Base-by-base conservation (phyloP, 2,888 invertebrate genomes). In the Clostera curtula region DNA sequence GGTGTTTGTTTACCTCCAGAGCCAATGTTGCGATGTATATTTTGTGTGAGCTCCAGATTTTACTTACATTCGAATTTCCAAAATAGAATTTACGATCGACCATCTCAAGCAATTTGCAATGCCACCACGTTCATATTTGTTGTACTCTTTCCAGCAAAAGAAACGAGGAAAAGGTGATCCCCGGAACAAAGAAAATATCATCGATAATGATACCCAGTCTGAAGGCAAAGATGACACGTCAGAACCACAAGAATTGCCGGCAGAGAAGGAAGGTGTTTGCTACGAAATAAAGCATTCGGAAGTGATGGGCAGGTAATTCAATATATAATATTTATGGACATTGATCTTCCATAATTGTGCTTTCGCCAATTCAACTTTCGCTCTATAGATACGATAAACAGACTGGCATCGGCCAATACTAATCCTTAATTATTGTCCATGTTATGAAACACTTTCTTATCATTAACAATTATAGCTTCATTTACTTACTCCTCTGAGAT, bases 211-310 rank as follows among this genome's bases (percentile, higher is more conserved):
- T 1, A 49, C 48, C 6, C 52, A 56, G 8, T 30, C 29, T 16
- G 47, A 52, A 7, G 60, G 46, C 1, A 48, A 48, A 19, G 36
- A 47, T 12, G 55, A 52, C n/a, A 45, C 40, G n/a, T n/a, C n/a
- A n/a, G n/a, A n/a, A n/a, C n/a, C n/a, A n/a, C n/a, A n/a, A n/a
- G n/a, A n/a, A n/a, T n/a, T n/a, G n/a, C 87, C 43, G 87, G 90
- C 66, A 76, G 90, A 68, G 88, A 93, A 74, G 24, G 56, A 55
- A 17, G 27, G 28, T 21, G 40, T 60, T n/a, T 86, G 87, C 31
- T 90, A 86, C 46, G 84, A 85, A 30, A 72, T 89, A 11, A 86
- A 77, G 37, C 74, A 74, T 3, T 90, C 89, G 0, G 86, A 88
- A 27, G 52, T 86, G 4, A 88, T 87, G 86, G 88, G 87, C 56